A percentile compares a stretch with the other conserved stretches of the same genome.
Conservation (phyloP, 1,140 invertebrate genomes). For the Lethrus apterus region DNA sequence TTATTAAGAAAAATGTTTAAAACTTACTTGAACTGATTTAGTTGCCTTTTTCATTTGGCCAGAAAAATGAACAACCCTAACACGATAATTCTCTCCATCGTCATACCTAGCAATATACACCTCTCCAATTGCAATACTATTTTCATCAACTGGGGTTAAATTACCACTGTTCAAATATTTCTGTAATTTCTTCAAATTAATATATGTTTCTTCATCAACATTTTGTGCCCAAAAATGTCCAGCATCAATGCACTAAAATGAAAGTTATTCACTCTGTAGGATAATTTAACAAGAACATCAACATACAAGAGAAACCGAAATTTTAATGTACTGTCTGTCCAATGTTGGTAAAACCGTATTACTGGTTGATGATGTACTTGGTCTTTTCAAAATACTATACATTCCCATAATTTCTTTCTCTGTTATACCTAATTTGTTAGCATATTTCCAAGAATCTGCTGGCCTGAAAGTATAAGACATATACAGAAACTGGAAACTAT, state of each 20-base stretch:
- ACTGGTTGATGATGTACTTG: too few species aligned
- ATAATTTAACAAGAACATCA: slow-evolving; percentile 45
- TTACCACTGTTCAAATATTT: slow-evolving; percentile 23
- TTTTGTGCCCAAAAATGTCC: slow-evolving; percentile 56
- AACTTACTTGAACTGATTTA: slow-evolving; percentile 20
- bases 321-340: not conserved
- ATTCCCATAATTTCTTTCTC: not conserved
- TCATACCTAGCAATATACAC: slow-evolving; percentile 40
- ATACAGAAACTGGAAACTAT: too few species aligned
- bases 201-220: slow-evolving; percentile 37
- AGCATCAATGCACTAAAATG: slow-evolving; percentile 49
- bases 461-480: slow-evolving; percentile 17
- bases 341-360: not conserved
- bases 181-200: slow-evolving; percentile 30
- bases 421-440: slow-evolving; percentile 23
- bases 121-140: slow-evolving; percentile 28
- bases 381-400: not conserved
- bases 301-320: slow-evolving; percentile 26
- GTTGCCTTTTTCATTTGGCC: too few species aligned
- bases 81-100: slow-evolving; percentile 40
- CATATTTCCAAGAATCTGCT: slow-evolving; percentile 28
- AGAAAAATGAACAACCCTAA: slow-evolving; percentile 32
- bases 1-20: too few species aligned
- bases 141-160: slow-evolving; percentile 12
- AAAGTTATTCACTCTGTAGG: too few species aligned